A percentile compares a stretch with the other conserved stretches of the same genome.
Evolutionary conservation across 2,888 invertebrate genomes (phyloP).

Genomic region (Matsumyia berberina): DNA sequence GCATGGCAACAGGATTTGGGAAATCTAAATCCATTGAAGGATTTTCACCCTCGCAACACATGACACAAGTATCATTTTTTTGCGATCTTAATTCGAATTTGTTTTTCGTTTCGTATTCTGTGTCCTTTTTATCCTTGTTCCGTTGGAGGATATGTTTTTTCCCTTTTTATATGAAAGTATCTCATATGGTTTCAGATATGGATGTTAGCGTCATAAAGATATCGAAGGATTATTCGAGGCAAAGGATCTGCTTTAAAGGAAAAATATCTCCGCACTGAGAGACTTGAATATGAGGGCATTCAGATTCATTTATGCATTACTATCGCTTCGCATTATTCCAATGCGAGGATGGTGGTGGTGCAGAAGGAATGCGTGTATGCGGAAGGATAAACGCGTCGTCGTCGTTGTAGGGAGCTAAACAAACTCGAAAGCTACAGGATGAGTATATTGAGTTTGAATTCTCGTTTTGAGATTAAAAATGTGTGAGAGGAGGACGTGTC

Average conservation of each 20-base stretch:
- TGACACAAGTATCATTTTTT: slow-evolving; percentile 67
- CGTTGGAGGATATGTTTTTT: not conserved
- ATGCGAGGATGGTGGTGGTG: not conserved
- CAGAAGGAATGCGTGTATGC: slow-evolving; percentile 3
- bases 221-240: slow-evolving; percentile 58
- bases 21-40: slow-evolving; percentile 64
- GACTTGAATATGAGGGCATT: slow-evolving; percentile 52
- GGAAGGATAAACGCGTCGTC: slow-evolving; percentile 24
- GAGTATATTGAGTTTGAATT: slow-evolving; percentile 16
- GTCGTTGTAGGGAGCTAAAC: slow-evolving; percentile 34
- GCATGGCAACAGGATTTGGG: slow-evolving; percentile 11
- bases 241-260: slow-evolving; percentile 50
- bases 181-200: slow-evolving; percentile 59
- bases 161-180: slow-evolving; percentile 35
- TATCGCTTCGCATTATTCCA: slow-evolving; percentile 37
- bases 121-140: slow-evolving; percentile 51
- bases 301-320: slow-evolving; percentile 72
- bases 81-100: slow-evolving; percentile 73
- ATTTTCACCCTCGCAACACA: slow-evolving; percentile 67
- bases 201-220: slow-evolving; percentile 68
- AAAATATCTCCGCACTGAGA: slow-evolving; percentile 29
- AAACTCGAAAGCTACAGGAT: slow-evolving; percentile 14
- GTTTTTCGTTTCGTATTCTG: slow-evolving; percentile 52
- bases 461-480: not conserved
- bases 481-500: too few relatives aligned